A percentile compares a stretch with the other conserved stretches of the same genome.
Evolutionary conservation across 64 coral and sea anemone species (phyloP).

Genomic region (Stylophora pistillata): DNA sequence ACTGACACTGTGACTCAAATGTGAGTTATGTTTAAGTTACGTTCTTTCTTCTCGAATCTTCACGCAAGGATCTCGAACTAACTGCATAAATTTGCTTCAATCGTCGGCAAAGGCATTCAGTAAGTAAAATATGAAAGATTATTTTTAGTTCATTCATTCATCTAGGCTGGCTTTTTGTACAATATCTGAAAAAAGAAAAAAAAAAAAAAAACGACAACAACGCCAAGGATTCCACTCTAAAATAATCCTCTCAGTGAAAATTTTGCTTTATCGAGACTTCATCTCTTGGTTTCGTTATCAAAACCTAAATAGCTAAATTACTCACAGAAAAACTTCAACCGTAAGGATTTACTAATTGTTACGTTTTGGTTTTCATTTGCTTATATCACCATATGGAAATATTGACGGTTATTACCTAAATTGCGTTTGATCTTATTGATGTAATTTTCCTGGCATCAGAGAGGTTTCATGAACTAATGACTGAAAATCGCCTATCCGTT

Average conservation of each 20-base stretch:
- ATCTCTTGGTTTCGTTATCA: too few species aligned
- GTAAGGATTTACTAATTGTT: not conserved
- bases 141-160: not conserved
- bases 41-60: not conserved
- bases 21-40: not conserved
- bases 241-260: too few species aligned
- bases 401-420: not conserved
- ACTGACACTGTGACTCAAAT: not conserved
- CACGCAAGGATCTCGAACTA: not conserved
- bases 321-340: too few species aligned
- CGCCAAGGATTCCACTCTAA: too few species aligned
- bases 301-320: too few species aligned
- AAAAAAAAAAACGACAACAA: not conserved
- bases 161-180: not conserved
- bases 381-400: not conserved
- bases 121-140: not conserved
- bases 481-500: too few species aligned
- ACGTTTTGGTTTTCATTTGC: not conserved
- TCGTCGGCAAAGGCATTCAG: not conserved
- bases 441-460: too few species aligned
- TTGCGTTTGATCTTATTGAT: too few species aligned
- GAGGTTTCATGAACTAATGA: too few species aligned
- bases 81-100: not conserved
- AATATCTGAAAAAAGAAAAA: not conserved
- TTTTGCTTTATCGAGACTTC: too few species aligned